Evolutionary conservation across 1,140 invertebrate species (phyloP).

Genomic region (Chironomus tepperi): DNA sequence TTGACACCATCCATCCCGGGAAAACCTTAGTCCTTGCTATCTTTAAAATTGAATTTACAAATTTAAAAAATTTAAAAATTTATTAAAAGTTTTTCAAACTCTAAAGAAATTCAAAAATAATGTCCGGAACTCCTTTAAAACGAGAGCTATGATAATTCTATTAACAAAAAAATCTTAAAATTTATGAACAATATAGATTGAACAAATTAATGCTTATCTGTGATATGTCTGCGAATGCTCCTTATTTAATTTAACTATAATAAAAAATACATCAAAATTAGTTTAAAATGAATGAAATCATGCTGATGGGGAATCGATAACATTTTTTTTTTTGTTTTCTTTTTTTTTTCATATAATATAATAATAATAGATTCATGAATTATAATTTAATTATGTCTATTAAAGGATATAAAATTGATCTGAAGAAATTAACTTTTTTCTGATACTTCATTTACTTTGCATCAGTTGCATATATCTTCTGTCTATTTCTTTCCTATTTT

Average conservation of each 20-base stretch:
- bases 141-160: not conserved
- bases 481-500: not conserved
- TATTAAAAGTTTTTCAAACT: too few species aligned
- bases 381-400: too few species aligned
- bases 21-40: too few species aligned
- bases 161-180: not conserved
- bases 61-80: not conserved
- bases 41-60: not conserved
- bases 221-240: not conserved
- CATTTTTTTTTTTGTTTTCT: not conserved
- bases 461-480: not conserved
- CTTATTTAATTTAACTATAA: too few species aligned
- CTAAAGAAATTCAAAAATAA: too few species aligned
- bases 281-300: not conserved
- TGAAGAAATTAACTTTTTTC: too few species aligned
- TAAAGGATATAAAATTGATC: too few species aligned
- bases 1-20: too few species aligned
- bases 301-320: not conserved
- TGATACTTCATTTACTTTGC: not conserved
- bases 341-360: not conserved
- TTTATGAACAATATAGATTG: not conserved
- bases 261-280: too few species aligned
- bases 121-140: not conserved
- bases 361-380: too few species aligned
- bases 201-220: not conserved